Evolutionary conservation across 1,140 invertebrate species (phyloP), one percentile per base, ranked within the genome.

Genomic region (Drosophila carrolli): DNA sequence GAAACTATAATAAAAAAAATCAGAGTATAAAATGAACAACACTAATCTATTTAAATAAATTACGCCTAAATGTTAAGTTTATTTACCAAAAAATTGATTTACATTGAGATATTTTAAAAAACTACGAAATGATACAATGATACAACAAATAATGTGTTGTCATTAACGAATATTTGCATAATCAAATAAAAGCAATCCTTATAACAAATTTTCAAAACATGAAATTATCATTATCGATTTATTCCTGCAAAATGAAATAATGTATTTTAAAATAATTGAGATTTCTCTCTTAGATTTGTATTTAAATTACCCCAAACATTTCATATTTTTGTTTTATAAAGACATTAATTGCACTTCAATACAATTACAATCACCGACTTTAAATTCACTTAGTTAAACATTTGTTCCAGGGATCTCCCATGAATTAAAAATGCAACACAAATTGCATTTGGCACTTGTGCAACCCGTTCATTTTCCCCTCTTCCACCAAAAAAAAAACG

Each of bases 401-500:
- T 23, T 13, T 53, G 63, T 78, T 57, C 41, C 48, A 63, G n/a
- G 51, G 23, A 50, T 29, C 55, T 60, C 37, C 60, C 71, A 74
- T 43, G 67, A 79, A 88, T 88, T 86, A 77, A 88, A 83, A 86
- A 83, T 88, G 84, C 79, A 86, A 86, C 83, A 88, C 79, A 88
- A 89, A 89, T 88, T 88, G 84, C 81, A 83, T 80, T 84, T 88
- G 83, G 83, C 84, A 88, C 83, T 84, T 88, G 72, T 63, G 53
- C 56, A 74, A 70, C 43, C 38, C 38, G 16, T 53, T 14, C 4
- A 3, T 11, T 37, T 41, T 13, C 9, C 56, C 32, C 10, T 43
- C 1, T 35, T 11, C 9, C 13, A 16, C 51, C 16, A 44, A 19
- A 19, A 11, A 5, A n/a, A 43, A 65, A 38, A 19, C 65, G 79